A percentile compares a stretch with the other conserved stretches of the same genome.
Conservation (phyloP, 2,888 invertebrate species). For the Monochamus alternatus region DNA sequence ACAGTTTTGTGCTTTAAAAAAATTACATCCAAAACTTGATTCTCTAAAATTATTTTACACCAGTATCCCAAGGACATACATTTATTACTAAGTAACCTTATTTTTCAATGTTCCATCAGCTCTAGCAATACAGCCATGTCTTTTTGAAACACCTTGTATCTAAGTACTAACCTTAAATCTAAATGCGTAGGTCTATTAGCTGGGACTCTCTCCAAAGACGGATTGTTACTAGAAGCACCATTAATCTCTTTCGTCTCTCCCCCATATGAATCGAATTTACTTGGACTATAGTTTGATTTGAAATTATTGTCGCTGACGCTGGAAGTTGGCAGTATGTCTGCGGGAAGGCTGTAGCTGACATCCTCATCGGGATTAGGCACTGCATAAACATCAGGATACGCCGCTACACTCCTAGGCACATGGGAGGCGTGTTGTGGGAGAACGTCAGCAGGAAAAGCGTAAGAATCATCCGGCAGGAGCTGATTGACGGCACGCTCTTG, state of each 20-base stretch:
- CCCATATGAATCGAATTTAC: conserved; percentile 46
- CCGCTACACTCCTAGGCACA: conserved; percentile 55
- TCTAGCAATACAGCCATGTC: too few species aligned
- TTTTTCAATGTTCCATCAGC: too few species aligned
- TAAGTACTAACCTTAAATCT: conserved; percentile 64
- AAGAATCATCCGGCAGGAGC: conserved; percentile 70
- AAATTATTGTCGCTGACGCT: conserved; percentile 46
- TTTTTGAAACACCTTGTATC: too few species aligned
- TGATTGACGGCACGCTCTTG: conserved; percentile 59
- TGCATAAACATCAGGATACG: conserved; percentile 60
- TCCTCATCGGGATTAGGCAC: conserved; percentile 64
- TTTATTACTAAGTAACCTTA: too few species aligned
- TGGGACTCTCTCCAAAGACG: conserved; percentile 52
- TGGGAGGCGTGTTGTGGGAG: conserved; percentile 62
- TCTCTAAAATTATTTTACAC: too few species aligned
- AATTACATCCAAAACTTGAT: too few species aligned
- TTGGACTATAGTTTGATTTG: conserved; percentile 47
- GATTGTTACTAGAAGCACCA: conserved; percentile 50
- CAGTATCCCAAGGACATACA: too few species aligned
- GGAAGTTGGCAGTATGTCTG: conserved; percentile 63
- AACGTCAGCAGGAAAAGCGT: conserved; percentile 75
- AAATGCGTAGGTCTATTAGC: conserved; percentile 67
- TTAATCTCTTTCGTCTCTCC: conserved; percentile 57
- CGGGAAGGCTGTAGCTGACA: conserved; percentile 69
- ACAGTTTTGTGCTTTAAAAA: too few species aligned